Evolutionary conservation across 1,140 invertebrate species (phyloP).

Genomic region (Drosophila malerkotliana): DNA sequence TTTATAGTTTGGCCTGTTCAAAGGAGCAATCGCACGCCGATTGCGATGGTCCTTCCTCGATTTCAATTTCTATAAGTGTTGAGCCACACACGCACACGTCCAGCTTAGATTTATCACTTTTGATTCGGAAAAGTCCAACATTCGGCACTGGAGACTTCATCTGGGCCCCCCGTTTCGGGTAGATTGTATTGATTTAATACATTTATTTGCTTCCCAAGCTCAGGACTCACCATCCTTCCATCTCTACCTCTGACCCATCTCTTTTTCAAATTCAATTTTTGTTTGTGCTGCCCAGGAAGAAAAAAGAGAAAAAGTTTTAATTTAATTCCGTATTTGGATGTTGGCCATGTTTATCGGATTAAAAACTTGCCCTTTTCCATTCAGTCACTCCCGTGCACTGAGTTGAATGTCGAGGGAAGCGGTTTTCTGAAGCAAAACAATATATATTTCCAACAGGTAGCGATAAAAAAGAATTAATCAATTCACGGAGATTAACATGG

Average conservation of each 20-base stretch:
- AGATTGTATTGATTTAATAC: constrained; percentile 76
- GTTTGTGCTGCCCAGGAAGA: constrained; percentile 26
- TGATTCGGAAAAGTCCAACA: constrained; percentile 56
- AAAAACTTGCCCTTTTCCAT: constrained; percentile 59
- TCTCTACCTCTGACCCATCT: background rate
- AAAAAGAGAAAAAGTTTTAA: constrained; percentile 64
- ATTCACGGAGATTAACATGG: constrained; percentile 30
- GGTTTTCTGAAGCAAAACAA: background rate
- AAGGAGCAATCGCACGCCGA: constrained; percentile 27
- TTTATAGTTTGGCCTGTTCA: constrained; percentile 74
- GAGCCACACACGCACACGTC: constrained; percentile 64
- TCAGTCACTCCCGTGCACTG: constrained; percentile 2
- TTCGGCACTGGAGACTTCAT: constrained; percentile 12
- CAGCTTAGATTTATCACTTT: constrained; percentile 81
- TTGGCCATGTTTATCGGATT: constrained; percentile 64
- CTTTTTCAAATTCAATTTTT: constrained; percentile 47
- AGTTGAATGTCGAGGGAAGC: constrained; percentile 1
- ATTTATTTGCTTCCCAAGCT: constrained; percentile 60
- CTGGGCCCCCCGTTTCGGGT: constrained; percentile 1
- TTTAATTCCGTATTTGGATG: constrained; percentile 56
- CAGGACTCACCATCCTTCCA: background rate
- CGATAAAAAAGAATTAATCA: constrained; percentile 12
- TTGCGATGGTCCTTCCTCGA: constrained; percentile 42
- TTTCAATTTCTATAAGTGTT: constrained; percentile 77
- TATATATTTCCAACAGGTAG: background rate